Evolutionary conservation across 2,797 vertebrate genomes (phyloP).

Genomic region (Dermochelys coriacea): DNA sequence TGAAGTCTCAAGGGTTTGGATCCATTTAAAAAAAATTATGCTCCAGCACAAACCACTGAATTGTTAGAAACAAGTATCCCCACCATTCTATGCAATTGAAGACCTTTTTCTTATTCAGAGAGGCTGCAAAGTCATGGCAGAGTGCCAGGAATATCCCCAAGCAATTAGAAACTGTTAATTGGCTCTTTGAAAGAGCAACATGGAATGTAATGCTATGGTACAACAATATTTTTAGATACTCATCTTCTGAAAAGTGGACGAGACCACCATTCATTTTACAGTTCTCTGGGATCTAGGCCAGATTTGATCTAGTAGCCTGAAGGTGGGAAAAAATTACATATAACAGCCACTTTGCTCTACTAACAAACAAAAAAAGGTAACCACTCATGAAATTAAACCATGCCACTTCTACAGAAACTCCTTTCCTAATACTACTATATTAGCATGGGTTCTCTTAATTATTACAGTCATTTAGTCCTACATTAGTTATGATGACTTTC

Average conservation of each 20-base stretch:
- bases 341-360: not conserved
- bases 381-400: not conserved
- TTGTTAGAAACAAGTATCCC: not conserved
- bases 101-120: not conserved
- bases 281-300: not conserved
- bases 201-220: not conserved
- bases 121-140: not conserved
- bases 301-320: not conserved
- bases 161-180: not conserved
- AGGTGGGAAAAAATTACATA: not conserved
- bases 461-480: not conserved
- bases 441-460: not conserved
- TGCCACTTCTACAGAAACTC: not conserved
- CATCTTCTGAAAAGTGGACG: not conserved
- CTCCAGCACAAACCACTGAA: accelerated
- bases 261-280: not conserved
- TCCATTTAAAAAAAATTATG: not conserved
- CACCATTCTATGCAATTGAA: not conserved
- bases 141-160: not conserved
- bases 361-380: not conserved
- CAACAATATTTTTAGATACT: not conserved
- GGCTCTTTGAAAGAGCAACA: not conserved
- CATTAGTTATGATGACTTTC: not conserved
- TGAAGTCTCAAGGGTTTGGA: not conserved
- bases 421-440: not conserved